A percentile compares a stretch with the other conserved stretches of the same genome.
phyloP scores from a whole-genome alignment of 2,797 vertebrate genomes.

The Etheostoma perlongum region DNA sequence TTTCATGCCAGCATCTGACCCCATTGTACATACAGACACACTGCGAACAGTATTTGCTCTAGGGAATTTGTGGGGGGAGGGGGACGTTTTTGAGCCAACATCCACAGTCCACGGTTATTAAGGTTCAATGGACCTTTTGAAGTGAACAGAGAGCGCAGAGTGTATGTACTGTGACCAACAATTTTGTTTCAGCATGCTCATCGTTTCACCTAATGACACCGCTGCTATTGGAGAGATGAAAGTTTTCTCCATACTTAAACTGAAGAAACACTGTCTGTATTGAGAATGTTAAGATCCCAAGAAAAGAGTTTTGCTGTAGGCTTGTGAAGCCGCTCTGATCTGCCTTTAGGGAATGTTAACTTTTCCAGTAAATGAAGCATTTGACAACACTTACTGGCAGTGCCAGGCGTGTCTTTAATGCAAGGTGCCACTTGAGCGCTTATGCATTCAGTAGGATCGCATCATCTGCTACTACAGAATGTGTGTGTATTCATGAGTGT shows the following conservation, averaged over 20 bases:
- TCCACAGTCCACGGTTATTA: conserved; percentile 45
- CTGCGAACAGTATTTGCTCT: conserved; percentile 53
- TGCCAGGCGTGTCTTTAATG: conserved; percentile 52
- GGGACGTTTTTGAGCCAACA: conserved; percentile 35
- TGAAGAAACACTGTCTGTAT: conserved; percentile 35
- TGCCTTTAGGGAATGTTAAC: conserved; percentile 56
- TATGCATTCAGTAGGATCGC: conserved; percentile 42
- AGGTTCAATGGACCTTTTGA: conserved; percentile 63
- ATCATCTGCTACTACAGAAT: conserved; percentile 56
- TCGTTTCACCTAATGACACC: conserved; percentile 57
- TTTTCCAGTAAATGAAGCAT: conserved; percentile 66
- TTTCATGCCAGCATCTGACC: conserved; percentile 61
- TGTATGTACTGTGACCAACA: conserved; percentile 44
- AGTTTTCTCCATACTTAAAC: conserved; percentile 26
- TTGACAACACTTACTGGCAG: conserved; percentile 55
- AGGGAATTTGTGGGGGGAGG: conserved; percentile 31
- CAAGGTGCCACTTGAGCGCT: conserved; percentile 57
- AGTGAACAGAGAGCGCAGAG: conserved; percentile 45
- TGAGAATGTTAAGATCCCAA: conserved; percentile 35
- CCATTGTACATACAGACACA: conserved; percentile 47
- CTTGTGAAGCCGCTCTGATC: conserved; percentile 42
- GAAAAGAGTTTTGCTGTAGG: conserved; percentile 31
- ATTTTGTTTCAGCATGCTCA: conserved; percentile 60
- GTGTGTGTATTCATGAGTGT: conserved; percentile 26
- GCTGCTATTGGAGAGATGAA: conserved; percentile 46